Evolutionary conservation across 2,113 vertebrate genomes (phyloP), one percentile per base, ranked within the genome.

Genomic region (Illadopsis cleaveri): DNA sequence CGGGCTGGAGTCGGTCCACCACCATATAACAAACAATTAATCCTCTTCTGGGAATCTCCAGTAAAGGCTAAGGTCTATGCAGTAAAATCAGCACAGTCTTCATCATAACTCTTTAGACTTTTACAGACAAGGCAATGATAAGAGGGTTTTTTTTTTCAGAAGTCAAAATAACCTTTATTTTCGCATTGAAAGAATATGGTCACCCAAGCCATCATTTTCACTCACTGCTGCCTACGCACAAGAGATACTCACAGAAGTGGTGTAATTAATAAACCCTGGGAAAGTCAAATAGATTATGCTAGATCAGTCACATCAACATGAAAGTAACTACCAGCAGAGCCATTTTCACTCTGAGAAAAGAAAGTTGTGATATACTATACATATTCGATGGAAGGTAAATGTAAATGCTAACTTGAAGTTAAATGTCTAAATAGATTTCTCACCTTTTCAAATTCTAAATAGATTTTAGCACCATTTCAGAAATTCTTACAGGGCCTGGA

Each of bases 1-100:
- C 38, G 50, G 40, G 2, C 40, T 78, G 28, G 5, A 8, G 9
- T 25, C 0, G 0, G 30, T 42, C 5, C 4, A 21, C 4, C 4
- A 37, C 17, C 30, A 10, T 18, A 42, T 38, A 23, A 15, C 60
- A 61, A 65, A 9, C 1, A 56, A 14, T 40, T 18, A 35, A 28
- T 47, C 5, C 10, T 72, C 19, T 15, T 57, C 30, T 56, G 21
- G 5, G 21, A 65, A 78, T 9, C 4, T 73, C 50, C 35, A 48
- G 57, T 72, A n/a, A 44, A 62, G 20, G 2, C 5, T 57, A 5
- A 48, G 61, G 1, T 50, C 9, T 44, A 10, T 18, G 22, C 31
- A 54, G 28, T n/a, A 50, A 28, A 30, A 45, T 37, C 40, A 90
- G 4, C 9, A 54, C 0, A 0, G 12, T 23, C 28, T 78, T 48